A percentile compares a stretch with the other conserved stretches of the same genome.
Evolutionary conservation across 2,888 invertebrate genomes (phyloP).

Genomic region (Tiliacea aurago): DNA sequence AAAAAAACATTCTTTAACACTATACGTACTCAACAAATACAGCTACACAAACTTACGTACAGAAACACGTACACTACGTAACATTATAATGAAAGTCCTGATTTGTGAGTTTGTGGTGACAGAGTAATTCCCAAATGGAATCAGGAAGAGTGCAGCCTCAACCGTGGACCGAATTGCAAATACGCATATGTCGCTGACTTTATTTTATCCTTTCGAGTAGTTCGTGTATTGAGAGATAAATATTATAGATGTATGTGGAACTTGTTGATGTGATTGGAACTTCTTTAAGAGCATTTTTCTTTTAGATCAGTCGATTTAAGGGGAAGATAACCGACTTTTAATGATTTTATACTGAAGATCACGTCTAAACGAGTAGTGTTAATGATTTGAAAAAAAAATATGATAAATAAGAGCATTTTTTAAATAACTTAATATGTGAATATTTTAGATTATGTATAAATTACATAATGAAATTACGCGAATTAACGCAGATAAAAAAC

Average conservation of each 20-base stretch:
- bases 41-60: constrained; percentile 3
- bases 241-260: constrained; percentile 40
- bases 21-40: background rate
- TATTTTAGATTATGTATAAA: too few relatives aligned
- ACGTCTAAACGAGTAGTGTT: too few relatives aligned
- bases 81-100: constrained; percentile 86
- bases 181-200: constrained; percentile 86
- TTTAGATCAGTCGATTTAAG: background rate
- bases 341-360: too few relatives aligned
- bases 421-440: too few relatives aligned
- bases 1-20: background rate
- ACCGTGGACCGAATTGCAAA: constrained; percentile 87
- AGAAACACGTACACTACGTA: constrained; percentile 50
- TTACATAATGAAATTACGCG: too few relatives aligned
- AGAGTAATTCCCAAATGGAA: constrained; percentile 89
- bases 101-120: constrained; percentile 88
- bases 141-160: constrained; percentile 87
- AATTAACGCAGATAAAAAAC: too few relatives aligned
- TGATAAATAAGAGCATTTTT: too few relatives aligned
- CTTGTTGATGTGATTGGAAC: constrained; percentile 14
- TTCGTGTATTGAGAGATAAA: constrained; percentile 61
- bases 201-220: constrained; percentile 75
- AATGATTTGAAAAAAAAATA: too few relatives aligned
- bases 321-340: too few relatives aligned
- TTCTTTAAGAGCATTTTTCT: constrained; percentile 34